Percentiles rank a stretch among this genome's conserved stretches.
These are phyloP conservation scores for Parauchenoglanis punctatus DNA, from an alignment of 2,797 vertebrate genomes.

Conservation along the genomic window DNA sequence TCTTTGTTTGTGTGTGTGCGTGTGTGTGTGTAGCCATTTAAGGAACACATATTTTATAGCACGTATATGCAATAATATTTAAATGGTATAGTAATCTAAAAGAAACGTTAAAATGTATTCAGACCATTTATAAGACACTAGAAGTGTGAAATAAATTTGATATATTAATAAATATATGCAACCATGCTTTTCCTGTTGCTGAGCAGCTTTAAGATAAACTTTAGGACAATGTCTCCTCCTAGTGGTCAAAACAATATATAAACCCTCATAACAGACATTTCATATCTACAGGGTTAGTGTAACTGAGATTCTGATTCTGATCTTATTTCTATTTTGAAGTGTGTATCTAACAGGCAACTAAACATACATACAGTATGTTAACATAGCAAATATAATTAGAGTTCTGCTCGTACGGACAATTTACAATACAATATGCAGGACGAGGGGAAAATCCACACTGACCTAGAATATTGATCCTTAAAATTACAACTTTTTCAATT, in stretches of 20 bases:
- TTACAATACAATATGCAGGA: not conserved
- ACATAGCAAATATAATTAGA: not conserved
- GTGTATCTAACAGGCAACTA: not conserved
- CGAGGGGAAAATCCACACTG: not conserved
- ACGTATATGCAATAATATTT: not conserved
- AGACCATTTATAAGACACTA: not conserved
- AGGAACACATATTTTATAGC: not conserved
- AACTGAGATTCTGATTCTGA: not conserved
- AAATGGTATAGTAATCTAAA: not conserved
- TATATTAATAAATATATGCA: not conserved
- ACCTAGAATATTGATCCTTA: not conserved
- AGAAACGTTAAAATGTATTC: not conserved
- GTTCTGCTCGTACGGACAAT: too few species aligned
- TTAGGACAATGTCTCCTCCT: slow-evolving; percentile 21
- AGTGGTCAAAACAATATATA: not conserved
- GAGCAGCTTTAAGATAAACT: not conserved
- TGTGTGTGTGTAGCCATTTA: not conserved
- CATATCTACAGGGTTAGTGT: not conserved
- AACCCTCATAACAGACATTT: not conserved
- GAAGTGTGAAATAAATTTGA: not conserved
- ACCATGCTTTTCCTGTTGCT: not conserved
- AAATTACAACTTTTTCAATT: too few species aligned
- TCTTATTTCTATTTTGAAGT: not conserved
- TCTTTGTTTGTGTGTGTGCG: not conserved
- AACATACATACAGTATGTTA: too few species aligned